Evolutionary conservation across 2,797 vertebrate species (phyloP), one percentile per base, ranked within the genome.

Genomic region (Hapalemur alaotrensis): DNA sequence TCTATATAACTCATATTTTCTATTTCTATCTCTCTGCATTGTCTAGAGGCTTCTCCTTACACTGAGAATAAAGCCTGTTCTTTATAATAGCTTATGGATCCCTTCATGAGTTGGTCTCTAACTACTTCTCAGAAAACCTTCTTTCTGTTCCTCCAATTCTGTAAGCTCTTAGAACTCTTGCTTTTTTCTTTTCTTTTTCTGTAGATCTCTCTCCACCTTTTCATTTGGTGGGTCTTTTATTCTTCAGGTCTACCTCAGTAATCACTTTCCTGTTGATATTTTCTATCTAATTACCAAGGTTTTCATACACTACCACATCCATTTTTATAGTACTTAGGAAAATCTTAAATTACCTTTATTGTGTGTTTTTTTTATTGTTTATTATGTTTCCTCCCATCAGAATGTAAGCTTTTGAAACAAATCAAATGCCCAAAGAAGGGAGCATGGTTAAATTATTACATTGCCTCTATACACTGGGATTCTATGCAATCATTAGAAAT

Each of bases 361-460:
- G 63, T 18, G 25, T 79, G 3, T 41, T 79, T 25, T 88, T 17
- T 20, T 87, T 87, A 80, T 72, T 69, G 8, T 48, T 80, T 28
- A 67, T 57, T 75, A 61, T 91, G n/a, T 63, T 65, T 85, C 10
- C 32, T 86, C 1, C 8, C 30, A 76, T 46, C 72, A 70, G 18
- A 54, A 93, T 46, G 13, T 35, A 92, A 94, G 18, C 32, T 76
- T 95, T 81, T 59, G 48, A 96, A 95, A 78, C 4, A 50, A 89
- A 59, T 1, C 38, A 76, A 76, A 70, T 82, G 48, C 15, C 4
- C 13, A 80, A 43, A 8, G 52, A 43, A 89, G 9, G 32, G 38
- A 80, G 30, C 6, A 43, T 90, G n/a, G 11, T 76, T 48, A 80
- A 92, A 72, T 38, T 18, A 86, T 4, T 89, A 4, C 54, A 72